Evolutionary conservation across 64 coral and sea anemone species (phyloP), one percentile per base, ranked within the genome.

Genomic region (Porites lutea): DNA sequence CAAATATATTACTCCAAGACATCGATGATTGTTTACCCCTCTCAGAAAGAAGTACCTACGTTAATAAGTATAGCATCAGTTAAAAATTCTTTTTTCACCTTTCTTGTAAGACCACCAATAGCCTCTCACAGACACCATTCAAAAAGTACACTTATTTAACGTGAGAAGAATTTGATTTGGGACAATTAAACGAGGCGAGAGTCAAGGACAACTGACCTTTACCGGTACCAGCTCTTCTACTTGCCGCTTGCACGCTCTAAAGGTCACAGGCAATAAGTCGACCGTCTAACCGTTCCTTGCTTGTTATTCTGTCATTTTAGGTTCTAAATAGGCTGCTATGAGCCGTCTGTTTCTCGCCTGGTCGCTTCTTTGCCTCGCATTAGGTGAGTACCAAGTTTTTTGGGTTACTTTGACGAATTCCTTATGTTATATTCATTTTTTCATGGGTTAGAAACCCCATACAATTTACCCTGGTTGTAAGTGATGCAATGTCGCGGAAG

Each of bases 121-220:
- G 7, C 60, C 20, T 47, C 9, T 2, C 8, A 19, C n/a, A 48
- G 27, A 15, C 60, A 13, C 23, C 27, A 27, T 65, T 62, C 46
- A 61, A 82, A 18, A 82, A 46, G 44, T 8, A 3, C 59, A 16
- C 37, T 82, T 82, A 82, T 64, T 82, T 82, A 61, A 82, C 57
- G 79, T 82, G 79, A 82, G 44, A 82, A 82, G 43, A 82, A 82
- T 82, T 65, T 82, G 79, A 58, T 82, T 65, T 61, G 58, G 37
- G 77, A 15, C 22, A 22, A 15, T 65, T 82, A 59, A 82, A 6
- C 79, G 58, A 23, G 15, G 4, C 48, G 59, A 43, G 12, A 65
- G 13, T 8, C 20, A 48, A 20, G 16, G 50, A 78, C 18, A 78
- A 55, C 8, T 16, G 51, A 78, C 75, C 75, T 62, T 54, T 47